Evolutionary conservation across 2,113 vertebrate species (phyloP).

Genomic region (Podilymbus podiceps): DNA sequence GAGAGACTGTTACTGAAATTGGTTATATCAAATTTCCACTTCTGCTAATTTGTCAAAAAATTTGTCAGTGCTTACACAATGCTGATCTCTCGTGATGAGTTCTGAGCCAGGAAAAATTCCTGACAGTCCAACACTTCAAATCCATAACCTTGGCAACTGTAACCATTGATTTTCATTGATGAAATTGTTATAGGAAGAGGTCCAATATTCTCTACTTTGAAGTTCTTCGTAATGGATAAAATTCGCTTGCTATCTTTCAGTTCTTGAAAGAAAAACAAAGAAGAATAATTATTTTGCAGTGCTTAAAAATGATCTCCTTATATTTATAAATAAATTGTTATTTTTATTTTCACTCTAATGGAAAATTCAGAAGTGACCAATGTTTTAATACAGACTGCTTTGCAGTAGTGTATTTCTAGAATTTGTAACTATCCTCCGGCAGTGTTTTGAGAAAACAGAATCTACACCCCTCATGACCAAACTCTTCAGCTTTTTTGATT

Average conservation of each 20-base stretch:
- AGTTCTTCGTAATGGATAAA: constrained; percentile 90
- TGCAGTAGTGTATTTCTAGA: not conserved
- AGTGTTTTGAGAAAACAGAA: not conserved
- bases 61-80: constrained; percentile 84
- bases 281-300: not conserved
- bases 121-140: constrained; percentile 94
- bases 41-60: not conserved
- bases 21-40: constrained; percentile 8
- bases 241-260: constrained; percentile 89
- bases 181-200: constrained; percentile 90
- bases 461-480: not conserved
- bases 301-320: not conserved
- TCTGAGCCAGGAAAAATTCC: constrained; percentile 86
- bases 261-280: constrained; percentile 69
- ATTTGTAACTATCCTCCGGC: not conserved
- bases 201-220: constrained; percentile 95
- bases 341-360: not conserved
- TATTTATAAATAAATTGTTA: not conserved
- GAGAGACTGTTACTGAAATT: not conserved
- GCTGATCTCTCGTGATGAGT: constrained; percentile 90
- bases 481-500: not conserved
- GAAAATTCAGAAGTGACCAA: not conserved
- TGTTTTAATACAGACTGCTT: not conserved
- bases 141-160: constrained; percentile 94
- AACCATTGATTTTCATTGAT: constrained; percentile 96